phyloP scores from a whole-genome alignment of 2,888 invertebrate species.

The Ypsolopha sequella region DNA sequence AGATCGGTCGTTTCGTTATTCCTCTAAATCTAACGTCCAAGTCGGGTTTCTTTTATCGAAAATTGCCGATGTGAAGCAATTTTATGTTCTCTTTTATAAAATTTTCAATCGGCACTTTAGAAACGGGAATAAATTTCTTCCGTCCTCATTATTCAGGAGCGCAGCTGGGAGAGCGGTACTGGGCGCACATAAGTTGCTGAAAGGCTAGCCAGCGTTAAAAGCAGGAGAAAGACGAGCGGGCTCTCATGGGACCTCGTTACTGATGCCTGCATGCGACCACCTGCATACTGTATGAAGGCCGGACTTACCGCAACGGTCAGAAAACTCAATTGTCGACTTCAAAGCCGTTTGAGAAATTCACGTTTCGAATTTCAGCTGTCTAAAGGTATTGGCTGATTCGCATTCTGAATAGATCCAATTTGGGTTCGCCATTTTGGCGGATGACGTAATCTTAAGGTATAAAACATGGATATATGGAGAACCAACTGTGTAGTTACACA shows the following conservation, averaged over 20 bases:
- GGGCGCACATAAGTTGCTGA: slow-evolving; percentile 32
- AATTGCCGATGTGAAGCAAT: not conserved
- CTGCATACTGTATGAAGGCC: slow-evolving; percentile 55
- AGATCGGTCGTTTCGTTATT: slow-evolving; percentile 45
- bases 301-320: slow-evolving; percentile 42
- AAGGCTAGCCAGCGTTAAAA: slow-evolving; percentile 38
- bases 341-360: slow-evolving; percentile 44
- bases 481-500: too few species aligned
- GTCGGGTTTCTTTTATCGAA: not conserved
- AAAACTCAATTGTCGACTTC: slow-evolving; percentile 65
- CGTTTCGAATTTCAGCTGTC: slow-evolving; percentile 23
- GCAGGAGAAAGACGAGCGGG: slow-evolving; percentile 24
- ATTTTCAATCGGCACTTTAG: not conserved
- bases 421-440: not conserved
- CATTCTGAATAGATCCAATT: not conserved
- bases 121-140: not conserved
- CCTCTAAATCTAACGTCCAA: slow-evolving; percentile 32
- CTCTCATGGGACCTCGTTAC: slow-evolving; percentile 24
- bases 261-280: slow-evolving; percentile 17
- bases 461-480: not conserved
- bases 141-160: slow-evolving; percentile 5
- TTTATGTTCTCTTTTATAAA: not conserved
- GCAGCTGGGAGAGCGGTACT: slow-evolving; percentile 22
- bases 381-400: slow-evolving; percentile 8
- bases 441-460: not conserved